These are phyloP conservation scores for Myotis lucifugus DNA, from an alignment of 2,113 vertebrate species.

Conservation along the genomic window DNA sequence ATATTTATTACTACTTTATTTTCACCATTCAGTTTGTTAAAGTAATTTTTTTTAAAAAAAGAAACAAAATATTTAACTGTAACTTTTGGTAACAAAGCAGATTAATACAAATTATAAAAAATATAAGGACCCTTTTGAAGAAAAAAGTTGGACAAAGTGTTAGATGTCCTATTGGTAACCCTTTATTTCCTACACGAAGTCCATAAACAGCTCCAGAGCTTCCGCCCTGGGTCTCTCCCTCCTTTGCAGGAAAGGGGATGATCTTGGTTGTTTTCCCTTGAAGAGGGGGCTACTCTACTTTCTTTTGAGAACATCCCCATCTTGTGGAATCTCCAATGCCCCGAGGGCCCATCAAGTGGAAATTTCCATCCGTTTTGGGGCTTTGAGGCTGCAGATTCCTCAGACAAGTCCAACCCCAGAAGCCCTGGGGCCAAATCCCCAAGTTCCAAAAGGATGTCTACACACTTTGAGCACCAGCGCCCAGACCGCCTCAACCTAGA, in stretches of 20 bases:
- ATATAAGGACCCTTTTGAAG: not conserved
- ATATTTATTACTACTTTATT: not conserved
- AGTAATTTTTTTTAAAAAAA: not conserved
- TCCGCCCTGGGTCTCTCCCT: not conserved
- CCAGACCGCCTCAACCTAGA: not conserved
- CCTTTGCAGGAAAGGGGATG: not conserved
- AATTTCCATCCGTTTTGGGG: not conserved
- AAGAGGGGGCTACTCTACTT: not conserved
- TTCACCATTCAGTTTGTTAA: not conserved
- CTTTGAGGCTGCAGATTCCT: not conserved
- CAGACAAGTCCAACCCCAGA: not conserved
- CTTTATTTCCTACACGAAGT: not conserved
- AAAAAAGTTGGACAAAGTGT: not conserved
- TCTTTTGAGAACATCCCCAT: conserved; percentile 61
- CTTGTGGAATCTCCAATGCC: not conserved
- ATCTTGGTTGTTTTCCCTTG: not conserved
- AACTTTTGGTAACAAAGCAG: not conserved
- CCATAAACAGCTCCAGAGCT: not conserved
- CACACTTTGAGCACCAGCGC: not conserved
- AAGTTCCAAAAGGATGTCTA: not conserved
- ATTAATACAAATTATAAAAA: not conserved
- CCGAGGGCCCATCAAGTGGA: not conserved
- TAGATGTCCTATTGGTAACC: not conserved
- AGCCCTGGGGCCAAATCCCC: not conserved
- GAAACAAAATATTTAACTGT: not conserved